Evolutionary conservation across 2,113 vertebrate genomes (phyloP), one percentile per base, ranked within the genome.

Genomic region (Hemichromis elongatus): DNA sequence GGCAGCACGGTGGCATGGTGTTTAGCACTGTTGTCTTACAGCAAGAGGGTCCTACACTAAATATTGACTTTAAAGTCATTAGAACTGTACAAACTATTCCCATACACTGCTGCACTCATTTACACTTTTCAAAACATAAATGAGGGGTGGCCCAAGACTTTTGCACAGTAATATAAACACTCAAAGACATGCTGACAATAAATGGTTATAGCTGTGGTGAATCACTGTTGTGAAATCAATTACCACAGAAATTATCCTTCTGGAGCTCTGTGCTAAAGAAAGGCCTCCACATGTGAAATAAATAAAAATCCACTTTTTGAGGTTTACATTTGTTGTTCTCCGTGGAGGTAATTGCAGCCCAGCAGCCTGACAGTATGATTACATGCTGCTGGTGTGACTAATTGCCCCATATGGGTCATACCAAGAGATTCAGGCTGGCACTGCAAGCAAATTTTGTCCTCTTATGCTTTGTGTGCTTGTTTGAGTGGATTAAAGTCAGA

Each of bases 381-480:
- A 42, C 5, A 88, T 28, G 61, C 54, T 85, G 86, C 87, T 79
- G 83, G 57, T 88, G 68, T 86, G 85, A 89, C 86, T 87, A 92
- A 78, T 18, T 70, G 50, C 9, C 47, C 56, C 86, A 84, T 82
- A 68, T 87, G 53, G 89, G 86, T 90, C 89, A 82, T 19, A 78
- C 56, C 35, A 84, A 40, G 37, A 79, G 75, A 91, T 30, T 80
- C 55, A 82, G 73, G 13, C 70, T 33, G 73, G 28, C 42, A 61
- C 9, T 85, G 79, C 53, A 59, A 73, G 77, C 0, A 66, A 9
- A 85, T 68, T 28, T 47, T 77, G 80, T n/a, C 57, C 70, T 82
- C 57, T 30, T 16, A 4, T 59, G 70, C 9, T 77, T 40, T 24
- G 12, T 33, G 13, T 30, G 8, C 12, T 37, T n/a, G 16, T 11